phyloP scores from a whole-genome alignment of 2,888 invertebrate species.

The Linyphia triangularis region DNA sequence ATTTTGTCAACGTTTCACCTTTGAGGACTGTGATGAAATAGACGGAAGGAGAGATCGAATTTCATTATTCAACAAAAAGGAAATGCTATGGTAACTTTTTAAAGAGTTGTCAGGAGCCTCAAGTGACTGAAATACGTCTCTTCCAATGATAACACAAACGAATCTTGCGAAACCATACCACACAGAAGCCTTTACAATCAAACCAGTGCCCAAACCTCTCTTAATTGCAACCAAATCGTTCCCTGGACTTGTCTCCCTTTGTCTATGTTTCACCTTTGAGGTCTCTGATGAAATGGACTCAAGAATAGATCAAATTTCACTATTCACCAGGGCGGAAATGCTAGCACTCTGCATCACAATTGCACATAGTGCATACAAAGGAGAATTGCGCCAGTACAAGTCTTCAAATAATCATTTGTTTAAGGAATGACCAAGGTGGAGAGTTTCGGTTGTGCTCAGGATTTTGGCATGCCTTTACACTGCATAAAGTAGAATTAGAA shows the following conservation, averaged over 20 bases:
- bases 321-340: slow-evolving; percentile 43
- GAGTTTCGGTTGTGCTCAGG: too few species aligned
- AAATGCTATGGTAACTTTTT: slow-evolving; percentile 35
- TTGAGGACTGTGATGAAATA: slow-evolving; percentile 12
- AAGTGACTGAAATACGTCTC: background rate
- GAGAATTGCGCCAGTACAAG: background rate
- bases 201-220: background rate
- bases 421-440: slow-evolving; percentile 8
- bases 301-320: slow-evolving; percentile 51
- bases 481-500: too few species aligned
- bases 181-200: background rate
- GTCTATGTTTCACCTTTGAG: background rate
- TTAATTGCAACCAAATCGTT: background rate
- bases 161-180: background rate
- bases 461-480: too few species aligned
- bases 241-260: background rate
- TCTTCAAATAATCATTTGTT: slow-evolving; percentile 60
- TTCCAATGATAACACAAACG: background rate
- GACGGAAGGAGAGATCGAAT: slow-evolving; percentile 42
- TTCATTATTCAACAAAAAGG: slow-evolving; percentile 33
- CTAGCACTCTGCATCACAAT: slow-evolving; percentile 12
- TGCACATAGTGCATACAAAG: slow-evolving; percentile 11
- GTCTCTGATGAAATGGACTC: slow-evolving; percentile 19
- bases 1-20: background rate
- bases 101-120: background rate